A percentile compares a stretch with the other conserved stretches of the same genome.
These are phyloP conservation scores for Ginglymostoma cirratum DNA, from an alignment of 2,113 vertebrate species.

Conservation along the genomic window DNA sequence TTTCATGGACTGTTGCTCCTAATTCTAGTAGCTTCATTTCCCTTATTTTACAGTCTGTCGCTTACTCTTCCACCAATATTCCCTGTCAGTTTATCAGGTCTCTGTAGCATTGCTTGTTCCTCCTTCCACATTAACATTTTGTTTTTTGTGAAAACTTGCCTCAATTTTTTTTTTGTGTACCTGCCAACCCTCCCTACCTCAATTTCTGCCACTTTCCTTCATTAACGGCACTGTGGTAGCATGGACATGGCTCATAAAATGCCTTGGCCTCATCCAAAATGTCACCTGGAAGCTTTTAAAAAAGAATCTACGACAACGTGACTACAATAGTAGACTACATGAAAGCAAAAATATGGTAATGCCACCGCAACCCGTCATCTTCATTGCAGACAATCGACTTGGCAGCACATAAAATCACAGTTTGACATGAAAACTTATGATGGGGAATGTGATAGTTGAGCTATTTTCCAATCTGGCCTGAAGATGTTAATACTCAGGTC, in stretches of 20 bases:
- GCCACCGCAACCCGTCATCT: background rate
- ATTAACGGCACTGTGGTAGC: background rate
- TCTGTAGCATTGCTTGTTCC: background rate
- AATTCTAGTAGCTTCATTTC: background rate
- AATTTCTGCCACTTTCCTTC: background rate
- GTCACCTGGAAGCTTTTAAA: background rate
- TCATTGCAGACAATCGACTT: background rate
- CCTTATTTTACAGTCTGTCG: background rate
- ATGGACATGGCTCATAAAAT: background rate
- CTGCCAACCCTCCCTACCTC: background rate
- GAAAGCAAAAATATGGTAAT: background rate
- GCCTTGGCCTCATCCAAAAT: background rate
- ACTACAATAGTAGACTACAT: background rate
- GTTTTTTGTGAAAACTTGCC: background rate
- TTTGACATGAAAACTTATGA: background rate
- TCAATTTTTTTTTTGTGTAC: background rate
- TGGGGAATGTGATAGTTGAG: background rate
- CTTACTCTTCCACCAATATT: background rate
- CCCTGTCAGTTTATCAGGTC: background rate
- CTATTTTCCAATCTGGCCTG: background rate
- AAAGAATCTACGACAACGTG: background rate
- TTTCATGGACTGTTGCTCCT: background rate
- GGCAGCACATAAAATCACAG: background rate
- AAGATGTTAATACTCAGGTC: background rate
- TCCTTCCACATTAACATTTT: background rate